Conservation (phyloP, 2,888 invertebrate genomes). For the Thymelicus lineola region DNA sequence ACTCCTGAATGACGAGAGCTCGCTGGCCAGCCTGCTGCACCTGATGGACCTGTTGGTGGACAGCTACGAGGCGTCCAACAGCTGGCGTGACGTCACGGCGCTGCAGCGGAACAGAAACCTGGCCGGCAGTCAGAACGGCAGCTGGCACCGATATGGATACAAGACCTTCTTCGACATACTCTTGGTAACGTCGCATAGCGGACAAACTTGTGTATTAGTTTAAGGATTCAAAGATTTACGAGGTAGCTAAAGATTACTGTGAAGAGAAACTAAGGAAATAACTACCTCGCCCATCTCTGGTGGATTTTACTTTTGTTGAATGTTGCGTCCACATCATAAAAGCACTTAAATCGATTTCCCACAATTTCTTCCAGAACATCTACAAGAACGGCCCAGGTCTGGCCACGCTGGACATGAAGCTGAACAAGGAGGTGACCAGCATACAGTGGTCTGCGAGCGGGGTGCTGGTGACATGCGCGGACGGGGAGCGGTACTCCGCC, state of each 20-base stretch:
- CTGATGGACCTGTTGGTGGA: slow-evolving; percentile 49
- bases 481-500: slow-evolving; percentile 81
- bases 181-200: slow-evolving; percentile 45
- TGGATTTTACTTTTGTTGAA: too few species aligned
- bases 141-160: slow-evolving; percentile 52
- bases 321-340: too few species aligned
- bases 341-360: too few species aligned
- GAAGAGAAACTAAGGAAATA: too few species aligned
- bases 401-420: slow-evolving; percentile 56
- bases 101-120: slow-evolving; percentile 44
- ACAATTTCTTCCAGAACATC: slow-evolving; percentile 58
- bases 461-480: slow-evolving; percentile 75
- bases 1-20: slow-evolving; percentile 48
- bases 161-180: slow-evolving; percentile 56
- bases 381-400: slow-evolving; percentile 66
- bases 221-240: too few species aligned
- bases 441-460: slow-evolving; percentile 57
- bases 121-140: slow-evolving; percentile 43
- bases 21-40: slow-evolving; percentile 48
- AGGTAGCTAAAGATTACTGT: too few species aligned
- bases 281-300: too few species aligned
- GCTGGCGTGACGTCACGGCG: slow-evolving; percentile 55
- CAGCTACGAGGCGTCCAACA: slow-evolving; percentile 51
- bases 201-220: too few species aligned
- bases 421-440: slow-evolving; percentile 61